Conservation (phyloP, 2,888 invertebrate species). For the Thecophora atra region DNA sequence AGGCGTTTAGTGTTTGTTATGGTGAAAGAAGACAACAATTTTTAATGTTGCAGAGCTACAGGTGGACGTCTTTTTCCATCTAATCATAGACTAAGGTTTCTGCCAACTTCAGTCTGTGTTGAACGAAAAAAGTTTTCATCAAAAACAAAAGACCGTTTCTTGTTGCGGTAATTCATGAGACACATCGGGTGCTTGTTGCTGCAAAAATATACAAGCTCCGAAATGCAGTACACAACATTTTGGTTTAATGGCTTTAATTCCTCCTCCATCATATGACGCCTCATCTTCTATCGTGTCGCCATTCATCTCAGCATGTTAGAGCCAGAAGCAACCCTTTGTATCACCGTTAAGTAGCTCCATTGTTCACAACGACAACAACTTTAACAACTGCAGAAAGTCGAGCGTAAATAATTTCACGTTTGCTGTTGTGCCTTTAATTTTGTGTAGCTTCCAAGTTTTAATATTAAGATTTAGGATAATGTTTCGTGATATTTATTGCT, state of each 20-base stretch:
- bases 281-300: background rate
- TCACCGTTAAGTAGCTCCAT: constrained; percentile 12
- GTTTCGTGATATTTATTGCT: constrained; percentile 15
- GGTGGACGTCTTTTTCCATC: too few relatives aligned
- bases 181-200: background rate
- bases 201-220: too few relatives aligned
- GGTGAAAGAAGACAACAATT: too few relatives aligned
- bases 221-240: background rate
- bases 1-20: too few relatives aligned
- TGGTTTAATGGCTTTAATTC: background rate
- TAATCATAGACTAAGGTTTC: too few relatives aligned
- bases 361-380: background rate
- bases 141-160: background rate
- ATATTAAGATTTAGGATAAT: constrained; percentile 6
- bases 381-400: background rate
- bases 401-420: constrained; percentile 14
- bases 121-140: too few relatives aligned
- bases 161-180: background rate
- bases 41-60: too few relatives aligned
- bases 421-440: background rate
- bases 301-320: constrained; percentile 1
- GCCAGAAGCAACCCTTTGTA: background rate
- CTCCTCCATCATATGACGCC: background rate
- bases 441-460: constrained; percentile 5
- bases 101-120: too few relatives aligned